Evolutionary conservation across 1,140 invertebrate genomes (phyloP).

Genomic region (Drosophila arawakana): DNA sequence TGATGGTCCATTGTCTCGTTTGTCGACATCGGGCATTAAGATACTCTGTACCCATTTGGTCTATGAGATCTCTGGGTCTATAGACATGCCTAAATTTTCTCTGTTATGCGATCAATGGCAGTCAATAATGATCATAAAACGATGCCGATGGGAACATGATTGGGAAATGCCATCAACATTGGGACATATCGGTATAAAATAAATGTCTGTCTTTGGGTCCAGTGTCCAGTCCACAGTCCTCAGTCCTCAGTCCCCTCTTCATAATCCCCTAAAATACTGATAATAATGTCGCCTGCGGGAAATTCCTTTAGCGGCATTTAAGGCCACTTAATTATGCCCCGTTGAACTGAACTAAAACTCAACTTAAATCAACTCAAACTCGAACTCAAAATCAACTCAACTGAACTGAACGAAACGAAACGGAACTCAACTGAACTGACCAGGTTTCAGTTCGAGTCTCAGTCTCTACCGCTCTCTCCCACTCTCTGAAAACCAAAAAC

Average conservation of each 20-base stretch:
- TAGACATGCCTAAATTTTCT: constrained; percentile 4
- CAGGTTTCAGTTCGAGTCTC: constrained; percentile 6
- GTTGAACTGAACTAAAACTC: constrained; percentile 13
- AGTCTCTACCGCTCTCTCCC: constrained; percentile 1
- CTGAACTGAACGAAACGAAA: constrained; percentile 28
- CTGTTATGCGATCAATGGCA: constrained; percentile 35
- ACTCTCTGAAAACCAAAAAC: constrained; percentile 24
- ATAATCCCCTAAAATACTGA: constrained; percentile 52
- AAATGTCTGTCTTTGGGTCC: constrained; percentile 12
- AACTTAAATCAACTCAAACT: constrained; percentile 1
- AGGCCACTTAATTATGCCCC: constrained; percentile 80
- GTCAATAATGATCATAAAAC: constrained; percentile 43
- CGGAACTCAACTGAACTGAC: constrained; percentile 24
- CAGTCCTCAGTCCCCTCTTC: background rate
- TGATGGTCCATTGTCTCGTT: constrained; percentile 44
- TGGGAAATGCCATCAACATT: constrained; percentile 33
- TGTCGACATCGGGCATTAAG: constrained; percentile 45
- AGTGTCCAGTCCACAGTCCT: background rate
- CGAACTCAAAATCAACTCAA: background rate
- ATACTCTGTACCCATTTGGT: background rate
- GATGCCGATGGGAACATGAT: constrained; percentile 20
- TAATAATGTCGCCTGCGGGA: constrained; percentile 82
- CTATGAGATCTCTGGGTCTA: too few relatives aligned
- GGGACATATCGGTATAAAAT: constrained; percentile 6
- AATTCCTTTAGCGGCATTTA: constrained; percentile 82